Conservation (phyloP, 2,888 invertebrate genomes). For the Tipula lateralis region DNA sequence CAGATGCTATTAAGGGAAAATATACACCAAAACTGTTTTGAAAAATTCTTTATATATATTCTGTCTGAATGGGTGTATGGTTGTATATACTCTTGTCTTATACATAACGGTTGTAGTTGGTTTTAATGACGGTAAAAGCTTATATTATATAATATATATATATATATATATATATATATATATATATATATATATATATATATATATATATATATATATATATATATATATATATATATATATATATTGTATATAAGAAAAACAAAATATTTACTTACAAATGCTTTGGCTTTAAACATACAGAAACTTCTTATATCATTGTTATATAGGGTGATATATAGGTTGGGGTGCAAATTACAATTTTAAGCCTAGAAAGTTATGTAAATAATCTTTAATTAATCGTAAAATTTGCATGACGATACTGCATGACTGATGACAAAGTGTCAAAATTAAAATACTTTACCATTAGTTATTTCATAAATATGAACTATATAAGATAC, state of each 20-base stretch:
- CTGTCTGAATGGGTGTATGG: not conserved
- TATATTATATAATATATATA: not conserved
- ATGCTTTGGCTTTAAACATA: not conserved
- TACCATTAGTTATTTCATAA: not conserved
- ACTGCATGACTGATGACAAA: not conserved
- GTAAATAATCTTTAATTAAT: not conserved
- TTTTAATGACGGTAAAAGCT: not conserved
- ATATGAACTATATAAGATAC: not conserved
- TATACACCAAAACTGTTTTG: not conserved
- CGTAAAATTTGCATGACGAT: not conserved
- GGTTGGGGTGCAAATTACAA: not conserved
- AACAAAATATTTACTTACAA: not conserved
- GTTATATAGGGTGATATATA: not conserved
- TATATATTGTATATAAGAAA: not conserved
- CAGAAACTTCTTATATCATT: not conserved
- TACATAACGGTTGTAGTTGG: not conserved
- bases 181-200: no score
- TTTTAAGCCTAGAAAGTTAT: not conserved
- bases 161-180: not conserved
- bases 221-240: no score
- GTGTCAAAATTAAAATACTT: not conserved
- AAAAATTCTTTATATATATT: not conserved
- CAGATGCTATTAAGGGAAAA: conserved; percentile 19
- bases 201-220: no score
- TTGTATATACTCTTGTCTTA: not conserved